Evolutionary conservation across 30 jellyfish, hydroid and myxozoan species (phyloP).

Genomic region (Cassiopea xamachana): DNA sequence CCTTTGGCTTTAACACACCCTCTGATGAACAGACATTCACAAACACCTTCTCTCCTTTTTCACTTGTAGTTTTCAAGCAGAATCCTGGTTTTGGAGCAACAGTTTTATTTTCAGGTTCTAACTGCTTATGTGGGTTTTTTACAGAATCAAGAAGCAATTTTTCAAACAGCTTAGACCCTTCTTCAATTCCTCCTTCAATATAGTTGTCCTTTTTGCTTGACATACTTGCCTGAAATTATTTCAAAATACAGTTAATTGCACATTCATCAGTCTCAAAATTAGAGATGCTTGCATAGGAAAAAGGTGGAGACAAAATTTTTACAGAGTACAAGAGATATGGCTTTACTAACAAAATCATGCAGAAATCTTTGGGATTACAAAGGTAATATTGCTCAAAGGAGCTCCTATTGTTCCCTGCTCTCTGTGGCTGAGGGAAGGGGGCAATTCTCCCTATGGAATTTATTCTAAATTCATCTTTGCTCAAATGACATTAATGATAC

Average conservation of each 20-base stretch:
- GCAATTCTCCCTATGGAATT: no score
- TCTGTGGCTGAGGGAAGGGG: no score
- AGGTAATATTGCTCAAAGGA: no score
- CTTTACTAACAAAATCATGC: no score
- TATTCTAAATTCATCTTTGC: no score
- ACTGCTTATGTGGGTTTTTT: slow-evolving; percentile 29
- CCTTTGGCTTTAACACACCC: slow-evolving; percentile 85
- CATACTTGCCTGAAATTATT: slow-evolving; percentile 13
- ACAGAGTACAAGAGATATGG: no score
- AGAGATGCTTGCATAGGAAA: no score
- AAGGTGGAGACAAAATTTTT: no score
- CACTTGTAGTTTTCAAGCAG: slow-evolving; percentile 78
- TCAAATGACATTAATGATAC: no score
- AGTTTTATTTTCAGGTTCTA: slow-evolving; percentile 61
- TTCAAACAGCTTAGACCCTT: slow-evolving; percentile 72
- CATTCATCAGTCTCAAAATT: no score
- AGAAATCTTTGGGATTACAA: no score
- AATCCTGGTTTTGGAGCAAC: slow-evolving; percentile 96
- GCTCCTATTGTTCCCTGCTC: no score
- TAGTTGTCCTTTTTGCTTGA: slow-evolving; percentile 10
- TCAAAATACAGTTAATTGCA: background rate
- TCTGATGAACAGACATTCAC: slow-evolving; percentile 90
- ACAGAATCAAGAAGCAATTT: slow-evolving; percentile 71
- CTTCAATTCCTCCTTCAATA: slow-evolving; percentile 82
- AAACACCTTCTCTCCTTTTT: slow-evolving; percentile 76